Percentiles rank a stretch among this genome's conserved stretches.
Conservation (phyloP, 2,797 vertebrate species). For the Melanotaenia maccullochi region DNA sequence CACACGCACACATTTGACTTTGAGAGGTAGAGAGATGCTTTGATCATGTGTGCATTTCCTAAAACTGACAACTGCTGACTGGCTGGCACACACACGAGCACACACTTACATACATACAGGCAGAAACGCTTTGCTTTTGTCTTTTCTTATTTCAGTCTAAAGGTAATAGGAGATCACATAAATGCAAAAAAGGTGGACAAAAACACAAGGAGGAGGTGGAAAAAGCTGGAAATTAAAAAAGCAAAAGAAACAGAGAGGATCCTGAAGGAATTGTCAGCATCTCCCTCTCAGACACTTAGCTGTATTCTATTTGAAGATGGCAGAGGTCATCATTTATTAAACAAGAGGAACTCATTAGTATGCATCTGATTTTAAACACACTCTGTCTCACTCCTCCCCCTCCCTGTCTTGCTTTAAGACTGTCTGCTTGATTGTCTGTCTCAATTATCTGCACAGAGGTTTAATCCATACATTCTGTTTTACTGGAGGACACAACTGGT, state of each 20-base stretch:
- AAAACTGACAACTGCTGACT: constrained; percentile 25
- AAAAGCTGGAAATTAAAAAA: constrained; percentile 12
- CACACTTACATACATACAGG: constrained; percentile 12
- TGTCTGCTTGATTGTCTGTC: constrained; percentile 64
- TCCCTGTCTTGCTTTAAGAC: constrained; percentile 63
- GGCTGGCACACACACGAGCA: constrained; percentile 9
- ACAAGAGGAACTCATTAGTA: constrained; percentile 79
- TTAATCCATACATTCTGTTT: not conserved
- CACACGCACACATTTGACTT: constrained; percentile 58
- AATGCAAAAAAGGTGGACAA: constrained; percentile 6
- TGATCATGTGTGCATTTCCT: constrained; percentile 65
- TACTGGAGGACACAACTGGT: constrained; percentile 11
- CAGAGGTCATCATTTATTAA: constrained; percentile 84
- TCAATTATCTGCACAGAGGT: constrained; percentile 53
- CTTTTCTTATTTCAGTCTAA: constrained; percentile 37
- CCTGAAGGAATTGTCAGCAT: constrained; percentile 46
- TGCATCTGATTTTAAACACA: constrained; percentile 73
- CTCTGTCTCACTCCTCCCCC: constrained; percentile 58
- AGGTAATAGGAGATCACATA: constrained; percentile 28
- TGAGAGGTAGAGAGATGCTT: constrained; percentile 69
- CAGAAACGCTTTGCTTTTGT: constrained; percentile 7
- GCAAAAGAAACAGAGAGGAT: constrained; percentile 25
- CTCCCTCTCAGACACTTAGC: constrained; percentile 54
- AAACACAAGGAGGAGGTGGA: not conserved
- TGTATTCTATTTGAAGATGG: constrained; percentile 74